phyloP scores from a whole-genome alignment of 2,797 vertebrate genomes.

The Lerista edwardsae region DNA sequence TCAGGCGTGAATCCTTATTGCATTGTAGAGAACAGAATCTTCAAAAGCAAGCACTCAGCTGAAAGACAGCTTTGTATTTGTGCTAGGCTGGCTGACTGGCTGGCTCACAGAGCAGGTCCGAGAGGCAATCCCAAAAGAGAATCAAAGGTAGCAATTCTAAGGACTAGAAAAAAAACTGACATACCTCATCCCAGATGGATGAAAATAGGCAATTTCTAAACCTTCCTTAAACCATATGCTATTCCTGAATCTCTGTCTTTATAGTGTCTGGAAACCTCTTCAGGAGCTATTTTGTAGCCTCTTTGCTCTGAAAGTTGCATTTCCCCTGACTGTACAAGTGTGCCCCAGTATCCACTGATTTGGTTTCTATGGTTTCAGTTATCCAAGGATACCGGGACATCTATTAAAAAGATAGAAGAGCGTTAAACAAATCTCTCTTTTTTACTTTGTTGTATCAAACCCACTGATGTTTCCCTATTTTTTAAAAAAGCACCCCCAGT shows the following conservation, averaged over 20 bases:
- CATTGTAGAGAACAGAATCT: not conserved
- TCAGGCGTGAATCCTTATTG: not conserved
- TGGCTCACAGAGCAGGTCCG: not conserved
- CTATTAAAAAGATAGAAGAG: too few relatives aligned
- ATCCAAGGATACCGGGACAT: too few relatives aligned
- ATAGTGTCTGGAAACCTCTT: not conserved
- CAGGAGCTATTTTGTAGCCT: not conserved
- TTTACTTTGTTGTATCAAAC: too few relatives aligned
- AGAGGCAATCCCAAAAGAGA: not conserved
- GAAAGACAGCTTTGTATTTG: constrained; percentile 2
- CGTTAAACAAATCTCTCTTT: too few relatives aligned
- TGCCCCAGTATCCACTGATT: too few relatives aligned
- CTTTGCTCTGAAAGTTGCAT: not conserved
- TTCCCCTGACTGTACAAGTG: not conserved
- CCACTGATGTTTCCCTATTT: too few relatives aligned
- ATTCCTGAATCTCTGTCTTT: not conserved
- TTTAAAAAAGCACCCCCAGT: too few relatives aligned
- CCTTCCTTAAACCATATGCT: not conserved
- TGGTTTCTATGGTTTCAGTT: too few relatives aligned
- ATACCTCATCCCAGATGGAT: not conserved
- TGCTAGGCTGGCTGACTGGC: not conserved
- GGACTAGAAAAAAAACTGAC: not conserved
- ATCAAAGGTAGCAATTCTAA: not conserved
- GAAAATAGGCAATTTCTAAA: not conserved
- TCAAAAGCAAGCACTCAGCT: not conserved